A percentile compares a stretch with the other conserved stretches of the same genome.
phyloP scores from a whole-genome alignment of 1,140 invertebrate genomes.

The Charaxes varanes region DNA sequence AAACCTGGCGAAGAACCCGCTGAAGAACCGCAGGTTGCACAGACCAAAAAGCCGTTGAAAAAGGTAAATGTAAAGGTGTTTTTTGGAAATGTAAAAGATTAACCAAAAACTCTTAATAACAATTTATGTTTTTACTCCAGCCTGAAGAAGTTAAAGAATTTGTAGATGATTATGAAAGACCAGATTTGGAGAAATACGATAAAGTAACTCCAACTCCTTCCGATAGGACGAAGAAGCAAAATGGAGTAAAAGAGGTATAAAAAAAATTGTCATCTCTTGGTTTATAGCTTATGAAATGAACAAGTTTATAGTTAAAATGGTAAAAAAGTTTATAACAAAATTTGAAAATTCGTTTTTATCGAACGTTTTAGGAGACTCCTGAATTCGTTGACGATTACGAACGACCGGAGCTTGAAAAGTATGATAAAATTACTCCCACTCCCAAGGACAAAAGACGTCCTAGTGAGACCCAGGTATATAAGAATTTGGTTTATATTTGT shows the following conservation, averaged over 20 bases:
- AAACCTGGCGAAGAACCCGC: constrained; percentile 63
- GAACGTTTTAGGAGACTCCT: constrained; percentile 26
- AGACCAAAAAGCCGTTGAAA: constrained; percentile 46
- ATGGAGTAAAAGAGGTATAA: constrained; percentile 33
- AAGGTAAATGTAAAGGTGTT: constrained; percentile 36
- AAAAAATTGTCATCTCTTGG: no score
- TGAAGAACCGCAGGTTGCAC: constrained; percentile 55
- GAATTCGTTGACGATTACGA: constrained; percentile 66
- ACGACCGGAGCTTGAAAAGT: constrained; percentile 71
- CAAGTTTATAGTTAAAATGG: no score
- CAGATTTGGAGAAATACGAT: constrained; percentile 72
- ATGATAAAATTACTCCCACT: constrained; percentile 58
- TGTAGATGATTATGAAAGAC: constrained; percentile 70
- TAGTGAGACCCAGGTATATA: constrained; percentile 54
- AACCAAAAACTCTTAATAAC: background rate
- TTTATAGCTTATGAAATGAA: no score
- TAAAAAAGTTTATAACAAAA: constrained; percentile 1
- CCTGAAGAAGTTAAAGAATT: constrained; percentile 52
- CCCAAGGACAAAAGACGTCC: constrained; percentile 65
- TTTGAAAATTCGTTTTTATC: background rate
- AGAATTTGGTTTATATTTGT: background rate
- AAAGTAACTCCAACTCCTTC: constrained; percentile 51
- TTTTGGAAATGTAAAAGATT: background rate
- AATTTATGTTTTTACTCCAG: constrained; percentile 22
- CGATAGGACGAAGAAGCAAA: constrained; percentile 34